Conservation (phyloP, 2,797 vertebrate species). For the Chromobotia macracanthus region DNA sequence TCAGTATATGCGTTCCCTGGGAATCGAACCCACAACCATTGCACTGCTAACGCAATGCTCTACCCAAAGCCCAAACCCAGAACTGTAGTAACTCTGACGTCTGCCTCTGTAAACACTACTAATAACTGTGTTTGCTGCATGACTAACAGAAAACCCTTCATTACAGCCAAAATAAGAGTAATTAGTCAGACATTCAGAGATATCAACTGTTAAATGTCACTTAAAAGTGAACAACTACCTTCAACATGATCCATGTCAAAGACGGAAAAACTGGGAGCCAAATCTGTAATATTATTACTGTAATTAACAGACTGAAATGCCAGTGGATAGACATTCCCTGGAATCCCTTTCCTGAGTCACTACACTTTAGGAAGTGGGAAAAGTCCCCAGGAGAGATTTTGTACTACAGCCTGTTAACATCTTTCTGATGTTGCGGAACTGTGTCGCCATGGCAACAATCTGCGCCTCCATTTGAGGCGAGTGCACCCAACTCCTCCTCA, state of each 20-base stretch:
- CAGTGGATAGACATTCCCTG: not conserved
- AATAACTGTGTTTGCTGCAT: constrained; percentile 19
- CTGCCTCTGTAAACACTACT: not conserved
- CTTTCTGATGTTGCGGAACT: not conserved
- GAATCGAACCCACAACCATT: too few species aligned
- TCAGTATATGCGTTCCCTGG: too few species aligned
- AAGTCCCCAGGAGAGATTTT: not conserved
- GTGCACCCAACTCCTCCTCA: too few species aligned
- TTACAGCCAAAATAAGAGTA: too few species aligned
- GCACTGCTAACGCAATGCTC: too few species aligned
- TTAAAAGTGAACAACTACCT: constrained; percentile 15
- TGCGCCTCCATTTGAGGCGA: not conserved
- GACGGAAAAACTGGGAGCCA: not conserved
- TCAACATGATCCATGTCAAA: not conserved
- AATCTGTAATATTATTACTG: not conserved
- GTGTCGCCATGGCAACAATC: not conserved
- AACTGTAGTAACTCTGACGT: not conserved
- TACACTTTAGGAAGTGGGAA: not conserved
- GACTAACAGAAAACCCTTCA: constrained; percentile 38
- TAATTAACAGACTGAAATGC: not conserved
- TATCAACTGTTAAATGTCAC: constrained; percentile 16
- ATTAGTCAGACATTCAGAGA: constrained; percentile 16
- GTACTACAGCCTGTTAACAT: not conserved
- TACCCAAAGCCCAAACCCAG: too few species aligned
- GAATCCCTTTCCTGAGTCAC: not conserved